Evolutionary conservation across 2,113 vertebrate genomes (phyloP).

Genomic region (Prunella fulvescens): DNA sequence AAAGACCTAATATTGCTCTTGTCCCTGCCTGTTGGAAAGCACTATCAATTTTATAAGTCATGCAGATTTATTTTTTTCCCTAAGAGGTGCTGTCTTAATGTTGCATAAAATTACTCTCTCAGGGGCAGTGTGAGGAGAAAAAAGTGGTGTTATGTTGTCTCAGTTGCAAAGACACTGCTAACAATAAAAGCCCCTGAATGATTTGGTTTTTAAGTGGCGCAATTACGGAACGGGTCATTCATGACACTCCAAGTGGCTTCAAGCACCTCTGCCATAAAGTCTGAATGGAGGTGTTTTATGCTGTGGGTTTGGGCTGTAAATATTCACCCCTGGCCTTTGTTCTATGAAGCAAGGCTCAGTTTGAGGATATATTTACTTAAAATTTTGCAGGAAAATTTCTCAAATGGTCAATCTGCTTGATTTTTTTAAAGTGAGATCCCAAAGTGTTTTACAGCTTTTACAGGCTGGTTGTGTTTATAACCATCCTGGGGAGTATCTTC

Average conservation of each 20-base stretch:
- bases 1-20: neutral
- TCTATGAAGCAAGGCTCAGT: neutral
- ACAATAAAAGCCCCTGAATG: conserved; percentile 30
- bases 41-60: neutral
- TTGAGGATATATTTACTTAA: conserved; percentile 47
- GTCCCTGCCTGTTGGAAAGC: neutral
- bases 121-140: conserved; percentile 8
- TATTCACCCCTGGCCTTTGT: conserved; percentile 26
- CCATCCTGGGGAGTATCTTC: conserved; percentile 52
- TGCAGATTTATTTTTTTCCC: neutral
- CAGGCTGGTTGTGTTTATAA: conserved; percentile 43
- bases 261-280: neutral
- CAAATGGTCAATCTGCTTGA: conserved; percentile 10
- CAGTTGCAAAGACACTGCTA: neutral
- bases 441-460: conserved; percentile 22
- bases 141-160: conserved; percentile 32
- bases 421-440: conserved; percentile 22
- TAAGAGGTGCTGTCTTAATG: conserved; percentile 17
- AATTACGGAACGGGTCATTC: neutral
- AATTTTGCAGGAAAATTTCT: conserved; percentile 20
- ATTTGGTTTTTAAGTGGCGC: conserved; percentile 28
- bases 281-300: neutral
- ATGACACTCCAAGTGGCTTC: conserved; percentile 1
- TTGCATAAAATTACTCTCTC: conserved; percentile 58
- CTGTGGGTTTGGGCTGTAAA: neutral